Conservation (phyloP, 1,140 invertebrate genomes). For the Drosophila sproati region DNA sequence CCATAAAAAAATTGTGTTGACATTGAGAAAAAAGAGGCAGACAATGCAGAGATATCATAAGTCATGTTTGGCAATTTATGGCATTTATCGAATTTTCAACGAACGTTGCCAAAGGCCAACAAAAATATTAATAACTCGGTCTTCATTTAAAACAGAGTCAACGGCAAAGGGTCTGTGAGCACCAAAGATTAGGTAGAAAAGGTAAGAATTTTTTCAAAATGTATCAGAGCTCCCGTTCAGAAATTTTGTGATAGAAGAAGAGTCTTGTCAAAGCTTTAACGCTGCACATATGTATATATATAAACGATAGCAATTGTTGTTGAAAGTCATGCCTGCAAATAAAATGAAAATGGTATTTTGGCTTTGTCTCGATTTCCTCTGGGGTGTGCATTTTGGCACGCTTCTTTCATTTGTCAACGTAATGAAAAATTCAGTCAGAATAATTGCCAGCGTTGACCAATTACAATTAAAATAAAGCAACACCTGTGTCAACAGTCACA, state of each 20-base stretch:
- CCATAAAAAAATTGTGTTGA: constrained; percentile 62
- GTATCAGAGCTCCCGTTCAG: not conserved
- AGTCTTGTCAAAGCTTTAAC: not conserved
- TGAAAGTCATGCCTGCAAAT: constrained; percentile 39
- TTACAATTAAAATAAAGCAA: constrained; percentile 57
- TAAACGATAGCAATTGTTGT: constrained; percentile 6
- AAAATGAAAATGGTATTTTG: constrained; percentile 3
- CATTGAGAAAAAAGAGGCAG: constrained; percentile 23
- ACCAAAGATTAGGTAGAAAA: not conserved
- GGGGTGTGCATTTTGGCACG: not conserved
- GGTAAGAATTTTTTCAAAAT: not conserved
- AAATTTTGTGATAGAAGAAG: not conserved
- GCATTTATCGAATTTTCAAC: constrained; percentile 49
- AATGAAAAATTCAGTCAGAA: constrained; percentile 54
- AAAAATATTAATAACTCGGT: constrained; percentile 34
- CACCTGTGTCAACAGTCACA: constrained; percentile 61
- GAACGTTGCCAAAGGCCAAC: constrained; percentile 6
- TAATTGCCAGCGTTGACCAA: constrained; percentile 61
- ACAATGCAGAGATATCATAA: constrained; percentile 49
- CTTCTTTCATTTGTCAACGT: constrained; percentile 31
- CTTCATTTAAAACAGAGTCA: constrained; percentile 14
- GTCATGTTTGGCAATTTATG: constrained; percentile 59
- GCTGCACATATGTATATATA: not conserved
- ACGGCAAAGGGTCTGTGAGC: not conserved
- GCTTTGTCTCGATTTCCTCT: constrained; percentile 30